Conservation (phyloP, 64 coral and sea anemone species). For the Stichodactyla helianthus region DNA sequence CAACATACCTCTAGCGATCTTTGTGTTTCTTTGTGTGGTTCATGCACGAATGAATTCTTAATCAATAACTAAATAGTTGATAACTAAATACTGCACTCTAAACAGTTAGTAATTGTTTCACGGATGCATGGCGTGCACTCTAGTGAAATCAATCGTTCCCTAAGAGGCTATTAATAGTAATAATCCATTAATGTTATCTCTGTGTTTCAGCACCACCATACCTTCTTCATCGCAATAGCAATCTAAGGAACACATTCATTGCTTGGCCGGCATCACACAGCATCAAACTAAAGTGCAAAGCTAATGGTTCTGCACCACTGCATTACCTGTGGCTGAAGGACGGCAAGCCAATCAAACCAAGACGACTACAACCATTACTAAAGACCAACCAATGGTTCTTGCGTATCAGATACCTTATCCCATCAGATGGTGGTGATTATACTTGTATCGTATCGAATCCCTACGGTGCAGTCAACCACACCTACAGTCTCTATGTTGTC, state of each 20-base stretch:
- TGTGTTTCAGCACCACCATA: constrained; percentile 1
- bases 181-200: neutral
- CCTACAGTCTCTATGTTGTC: constrained; percentile 56
- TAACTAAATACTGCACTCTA: too few relatives aligned
- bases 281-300: constrained; percentile 54
- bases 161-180: neutral
- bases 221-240: neutral
- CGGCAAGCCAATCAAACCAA: constrained; percentile 26
- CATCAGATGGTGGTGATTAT: constrained; percentile 48
- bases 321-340: constrained; percentile 56
- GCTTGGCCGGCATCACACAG: constrained; percentile 53
- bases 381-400: constrained; percentile 60
- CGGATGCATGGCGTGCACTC: too few relatives aligned
- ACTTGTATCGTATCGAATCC: constrained; percentile 55
- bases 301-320: constrained; percentile 43
- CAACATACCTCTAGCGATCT: too few relatives aligned
- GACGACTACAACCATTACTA: constrained; percentile 41
- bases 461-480: constrained; percentile 53
- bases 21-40: too few relatives aligned
- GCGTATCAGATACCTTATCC: constrained; percentile 38
- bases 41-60: too few relatives aligned
- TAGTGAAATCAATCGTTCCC: too few relatives aligned
- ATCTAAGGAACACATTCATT: constrained; percentile 39
- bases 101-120: too few relatives aligned
- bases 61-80: too few relatives aligned